phyloP scores from a whole-genome alignment of 2,113 vertebrate species.

The Erpornis zantholeuca region DNA sequence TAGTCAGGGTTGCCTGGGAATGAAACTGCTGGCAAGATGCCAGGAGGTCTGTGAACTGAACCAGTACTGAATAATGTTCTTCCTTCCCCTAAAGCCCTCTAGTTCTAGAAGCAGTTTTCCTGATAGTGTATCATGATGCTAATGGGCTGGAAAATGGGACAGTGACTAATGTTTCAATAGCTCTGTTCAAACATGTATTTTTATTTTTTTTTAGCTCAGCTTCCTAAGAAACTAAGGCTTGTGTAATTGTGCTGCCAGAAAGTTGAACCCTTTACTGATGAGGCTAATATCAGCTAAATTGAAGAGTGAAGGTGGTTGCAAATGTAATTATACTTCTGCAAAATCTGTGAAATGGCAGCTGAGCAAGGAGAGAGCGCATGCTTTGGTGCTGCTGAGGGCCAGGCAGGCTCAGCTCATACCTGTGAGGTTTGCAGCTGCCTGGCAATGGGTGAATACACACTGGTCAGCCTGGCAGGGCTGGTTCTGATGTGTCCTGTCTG shows the following conservation, averaged over 20 bases:
- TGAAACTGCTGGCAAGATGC: background rate
- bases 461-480: background rate
- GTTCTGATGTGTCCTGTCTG: accelerated
- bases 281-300: background rate
- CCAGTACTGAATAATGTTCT: background rate
- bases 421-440: background rate
- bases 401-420: background rate
- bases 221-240: background rate
- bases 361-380: accelerated
- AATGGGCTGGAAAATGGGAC: background rate
- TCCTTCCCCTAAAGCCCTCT: background rate
- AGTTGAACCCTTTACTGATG: background rate
- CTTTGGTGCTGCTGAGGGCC: background rate
- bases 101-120: background rate
- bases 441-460: accelerated
- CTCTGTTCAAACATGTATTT: background rate
- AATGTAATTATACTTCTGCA: background rate
- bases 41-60: background rate
- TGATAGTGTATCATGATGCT: background rate
- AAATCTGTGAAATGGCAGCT: background rate
- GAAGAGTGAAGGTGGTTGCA: background rate
- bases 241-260: background rate
- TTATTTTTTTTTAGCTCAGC: background rate
- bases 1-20: background rate
- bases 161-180: background rate